phyloP scores from a whole-genome alignment of 2,888 invertebrate species.

The Zygaena filipendulae region DNA sequence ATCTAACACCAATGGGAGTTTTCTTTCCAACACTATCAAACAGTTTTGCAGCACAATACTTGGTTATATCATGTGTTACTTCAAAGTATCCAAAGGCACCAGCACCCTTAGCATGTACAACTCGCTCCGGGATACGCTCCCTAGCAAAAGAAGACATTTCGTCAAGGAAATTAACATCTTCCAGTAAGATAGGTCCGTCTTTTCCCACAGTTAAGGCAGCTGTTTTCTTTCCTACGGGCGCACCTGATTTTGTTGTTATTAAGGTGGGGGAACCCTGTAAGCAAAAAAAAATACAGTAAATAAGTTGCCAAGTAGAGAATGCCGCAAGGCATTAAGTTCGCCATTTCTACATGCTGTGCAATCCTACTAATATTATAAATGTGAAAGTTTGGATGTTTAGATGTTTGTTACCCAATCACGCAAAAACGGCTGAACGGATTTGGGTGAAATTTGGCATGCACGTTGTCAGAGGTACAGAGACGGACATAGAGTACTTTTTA shows the following conservation, averaged over 20 bases:
- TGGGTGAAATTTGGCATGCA: too few relatives aligned
- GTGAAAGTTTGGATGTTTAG: too few relatives aligned
- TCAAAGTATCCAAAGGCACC: slow-evolving; percentile 91
- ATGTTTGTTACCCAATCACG: too few relatives aligned
- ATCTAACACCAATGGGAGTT: slow-evolving; percentile 83
- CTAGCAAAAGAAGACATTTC: slow-evolving; percentile 87
- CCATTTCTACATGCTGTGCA: too few relatives aligned
- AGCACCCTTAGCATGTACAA: slow-evolving; percentile 96
- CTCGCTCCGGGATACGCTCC: slow-evolving; percentile 95
- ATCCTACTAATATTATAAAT: too few relatives aligned
- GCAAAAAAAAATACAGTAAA: too few relatives aligned
- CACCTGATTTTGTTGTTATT: slow-evolving; percentile 84
- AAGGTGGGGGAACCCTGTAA: slow-evolving; percentile 67
- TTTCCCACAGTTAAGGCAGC: slow-evolving; percentile 88
- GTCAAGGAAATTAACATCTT: slow-evolving; percentile 85
- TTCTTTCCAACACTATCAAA: slow-evolving; percentile 82
- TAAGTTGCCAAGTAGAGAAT: too few relatives aligned
- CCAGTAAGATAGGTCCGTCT: slow-evolving; percentile 85
- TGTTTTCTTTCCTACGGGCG: slow-evolving; percentile 81
- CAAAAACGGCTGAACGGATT: too few relatives aligned
- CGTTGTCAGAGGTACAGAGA: too few relatives aligned
- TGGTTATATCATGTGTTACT: slow-evolving; percentile 86
- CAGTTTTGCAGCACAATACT: slow-evolving; percentile 81
- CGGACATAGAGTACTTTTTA: too few relatives aligned
- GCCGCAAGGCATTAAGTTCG: too few relatives aligned